These are phyloP conservation scores for Osedax frankpressi DNA, from an alignment of 2,888 invertebrate species.

Conservation along the genomic window DNA sequence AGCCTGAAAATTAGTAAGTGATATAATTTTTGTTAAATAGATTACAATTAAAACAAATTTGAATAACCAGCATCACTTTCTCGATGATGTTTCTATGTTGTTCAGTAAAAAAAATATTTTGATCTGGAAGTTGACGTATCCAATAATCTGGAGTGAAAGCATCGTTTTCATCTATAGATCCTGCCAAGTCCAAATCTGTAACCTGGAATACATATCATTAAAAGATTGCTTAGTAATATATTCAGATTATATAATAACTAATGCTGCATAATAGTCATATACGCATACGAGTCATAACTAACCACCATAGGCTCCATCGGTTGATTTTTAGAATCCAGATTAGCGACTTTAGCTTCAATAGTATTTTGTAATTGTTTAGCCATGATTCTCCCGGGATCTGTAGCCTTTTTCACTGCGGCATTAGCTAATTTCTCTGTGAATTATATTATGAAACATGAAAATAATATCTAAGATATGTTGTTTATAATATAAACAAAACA, in stretches of 20 bases:
- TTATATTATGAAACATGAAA: no score
- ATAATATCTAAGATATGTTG: no score
- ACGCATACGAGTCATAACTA: not conserved
- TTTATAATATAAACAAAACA: no score
- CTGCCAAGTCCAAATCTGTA: not conserved
- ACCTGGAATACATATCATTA: no score
- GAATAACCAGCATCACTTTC: constrained; percentile 10
- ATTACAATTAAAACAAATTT: not conserved
- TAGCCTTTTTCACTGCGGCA: not conserved
- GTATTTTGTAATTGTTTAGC: not conserved
- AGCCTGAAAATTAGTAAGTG: not conserved
- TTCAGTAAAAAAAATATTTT: constrained; percentile 19
- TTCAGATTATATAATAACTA: no score
- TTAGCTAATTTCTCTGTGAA: not conserved
- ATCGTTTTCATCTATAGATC: not conserved
- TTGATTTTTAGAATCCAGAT: not conserved
- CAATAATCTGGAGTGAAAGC: not conserved
- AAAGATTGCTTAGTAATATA: no score
- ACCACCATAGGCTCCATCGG: not conserved
- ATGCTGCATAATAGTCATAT: no score
- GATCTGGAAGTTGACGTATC: constrained; percentile 5
- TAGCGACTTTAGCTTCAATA: not conserved
- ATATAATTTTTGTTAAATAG: not conserved
- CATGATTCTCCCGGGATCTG: not conserved
- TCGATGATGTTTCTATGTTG: constrained; percentile 20